These are phyloP conservation scores for Zeus faber DNA, from an alignment of 2,113 vertebrate genomes.

Conservation along the genomic window DNA sequence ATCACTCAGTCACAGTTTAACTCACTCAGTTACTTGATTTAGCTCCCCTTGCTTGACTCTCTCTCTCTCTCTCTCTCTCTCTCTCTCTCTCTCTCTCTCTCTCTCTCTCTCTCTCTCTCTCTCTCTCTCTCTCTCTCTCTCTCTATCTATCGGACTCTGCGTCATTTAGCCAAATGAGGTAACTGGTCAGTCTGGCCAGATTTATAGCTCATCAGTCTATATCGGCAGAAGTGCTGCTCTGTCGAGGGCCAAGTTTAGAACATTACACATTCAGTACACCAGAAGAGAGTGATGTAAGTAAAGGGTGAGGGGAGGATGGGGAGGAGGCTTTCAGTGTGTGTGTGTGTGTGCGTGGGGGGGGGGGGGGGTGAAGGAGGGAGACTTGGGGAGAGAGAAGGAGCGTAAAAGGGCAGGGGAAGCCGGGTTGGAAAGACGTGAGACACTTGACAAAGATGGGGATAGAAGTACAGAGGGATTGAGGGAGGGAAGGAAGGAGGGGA, in stretches of 20 bases:
- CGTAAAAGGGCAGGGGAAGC: not conserved
- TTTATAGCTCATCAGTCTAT: slow-evolving; percentile 67
- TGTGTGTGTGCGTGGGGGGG: not conserved
- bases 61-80: not conserved
- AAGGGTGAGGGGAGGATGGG: not conserved
- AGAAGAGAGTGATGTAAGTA: slow-evolving; percentile 51
- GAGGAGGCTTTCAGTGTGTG: too few species aligned
- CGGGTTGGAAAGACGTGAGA: slow-evolving; percentile 2
- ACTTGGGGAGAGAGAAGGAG: not conserved
- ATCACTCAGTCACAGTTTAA: not conserved
- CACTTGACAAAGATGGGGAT: not conserved
- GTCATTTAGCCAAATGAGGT: slow-evolving; percentile 49
- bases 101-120: slow-evolving; percentile 17
- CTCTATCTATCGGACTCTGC: slow-evolving; percentile 40
- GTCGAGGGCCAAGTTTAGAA: slow-evolving; percentile 56
- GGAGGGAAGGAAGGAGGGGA: slow-evolving; percentile 19
- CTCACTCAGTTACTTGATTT: too few species aligned
- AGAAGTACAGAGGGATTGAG: not conserved
- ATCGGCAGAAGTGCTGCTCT: slow-evolving; percentile 59
- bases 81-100: slow-evolving; percentile 3
- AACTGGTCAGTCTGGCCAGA: slow-evolving; percentile 56
- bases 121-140: slow-evolving; percentile 37
- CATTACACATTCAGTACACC: slow-evolving; percentile 54
- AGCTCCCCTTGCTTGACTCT: not conserved
- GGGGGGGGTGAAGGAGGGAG: not conserved